Evolutionary conservation across 2,888 invertebrate genomes (phyloP).

Genomic region (Glyphotaelius pellucidus): DNA sequence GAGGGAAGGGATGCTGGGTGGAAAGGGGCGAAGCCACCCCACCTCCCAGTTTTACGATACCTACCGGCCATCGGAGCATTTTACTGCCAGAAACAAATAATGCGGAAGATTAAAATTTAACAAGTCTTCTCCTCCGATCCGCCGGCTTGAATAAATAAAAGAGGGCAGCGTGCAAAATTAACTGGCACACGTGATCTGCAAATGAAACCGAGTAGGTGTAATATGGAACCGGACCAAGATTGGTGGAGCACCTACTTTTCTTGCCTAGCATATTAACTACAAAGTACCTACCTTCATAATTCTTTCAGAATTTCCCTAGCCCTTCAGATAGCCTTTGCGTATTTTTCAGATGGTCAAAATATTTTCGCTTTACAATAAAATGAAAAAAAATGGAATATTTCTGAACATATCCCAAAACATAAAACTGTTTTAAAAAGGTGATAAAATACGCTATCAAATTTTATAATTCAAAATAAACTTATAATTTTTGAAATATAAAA

Average conservation of each 20-base stretch:
- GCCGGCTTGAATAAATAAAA: constrained; percentile 35
- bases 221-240: neutral
- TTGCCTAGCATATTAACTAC: neutral
- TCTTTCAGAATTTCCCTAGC: neutral
- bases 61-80: constrained; percentile 64
- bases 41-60: constrained; percentile 62
- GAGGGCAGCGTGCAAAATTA: constrained; percentile 28
- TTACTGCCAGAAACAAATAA: constrained; percentile 65
- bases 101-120: constrained; percentile 66
- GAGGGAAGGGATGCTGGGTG: neutral
- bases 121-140: constrained; percentile 53
- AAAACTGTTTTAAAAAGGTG: too few relatives aligned
- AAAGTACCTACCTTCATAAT: neutral
- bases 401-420: too few relatives aligned
- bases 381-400: too few relatives aligned
- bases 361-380: too few relatives aligned
- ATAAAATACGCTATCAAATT: too few relatives aligned
- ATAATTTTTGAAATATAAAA: too few relatives aligned
- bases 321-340: too few relatives aligned
- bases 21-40: neutral
- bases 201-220: constrained; percentile 9
- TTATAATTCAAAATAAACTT: too few relatives aligned
- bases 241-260: neutral
- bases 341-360: too few relatives aligned
- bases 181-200: constrained; percentile 37